phyloP scores from a whole-genome alignment of 92 coral and sea anemone species.

The Blastomussa wellsi region DNA sequence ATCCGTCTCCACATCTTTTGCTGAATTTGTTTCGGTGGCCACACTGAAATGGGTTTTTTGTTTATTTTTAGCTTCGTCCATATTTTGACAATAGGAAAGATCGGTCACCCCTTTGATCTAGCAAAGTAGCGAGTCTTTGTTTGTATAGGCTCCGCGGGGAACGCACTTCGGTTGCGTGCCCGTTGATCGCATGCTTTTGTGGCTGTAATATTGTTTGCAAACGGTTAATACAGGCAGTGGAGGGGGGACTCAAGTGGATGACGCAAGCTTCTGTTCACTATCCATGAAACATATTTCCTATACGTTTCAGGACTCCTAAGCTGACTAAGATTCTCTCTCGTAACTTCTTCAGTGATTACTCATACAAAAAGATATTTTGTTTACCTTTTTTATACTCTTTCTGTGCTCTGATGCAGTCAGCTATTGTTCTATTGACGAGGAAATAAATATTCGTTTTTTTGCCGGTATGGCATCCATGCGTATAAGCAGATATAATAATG shows the following conservation, averaged over 20 bases:
- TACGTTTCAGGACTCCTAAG: not conserved
- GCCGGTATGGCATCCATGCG: not conserved
- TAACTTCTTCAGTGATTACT: not conserved
- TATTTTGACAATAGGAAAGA: conserved; percentile 10
- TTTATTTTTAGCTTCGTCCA: conserved; percentile 7
- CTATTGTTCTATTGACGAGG: not conserved
- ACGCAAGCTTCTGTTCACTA: not conserved
- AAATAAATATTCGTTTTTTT: not conserved
- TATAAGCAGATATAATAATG: conserved; percentile 26
- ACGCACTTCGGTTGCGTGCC: not conserved
- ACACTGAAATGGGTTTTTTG: not conserved
- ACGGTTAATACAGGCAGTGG: not conserved
- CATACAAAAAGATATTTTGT: not conserved
- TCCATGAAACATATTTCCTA: not conserved
- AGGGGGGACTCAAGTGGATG: not conserved
- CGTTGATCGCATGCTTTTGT: conserved; percentile 12
- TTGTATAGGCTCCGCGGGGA: conserved; percentile 15
- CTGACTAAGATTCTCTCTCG: not conserved
- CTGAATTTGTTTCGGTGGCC: not conserved
- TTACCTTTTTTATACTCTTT: not conserved
- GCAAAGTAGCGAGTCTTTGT: conserved; percentile 9
- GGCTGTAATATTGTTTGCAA: conserved; percentile 3
- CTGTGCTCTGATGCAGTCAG: not conserved
- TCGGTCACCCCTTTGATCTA: conserved; percentile 21
- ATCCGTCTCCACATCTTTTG: not conserved